Conservation (phyloP, 1,140 invertebrate genomes). For the Brachionus plicatilis region DNA sequence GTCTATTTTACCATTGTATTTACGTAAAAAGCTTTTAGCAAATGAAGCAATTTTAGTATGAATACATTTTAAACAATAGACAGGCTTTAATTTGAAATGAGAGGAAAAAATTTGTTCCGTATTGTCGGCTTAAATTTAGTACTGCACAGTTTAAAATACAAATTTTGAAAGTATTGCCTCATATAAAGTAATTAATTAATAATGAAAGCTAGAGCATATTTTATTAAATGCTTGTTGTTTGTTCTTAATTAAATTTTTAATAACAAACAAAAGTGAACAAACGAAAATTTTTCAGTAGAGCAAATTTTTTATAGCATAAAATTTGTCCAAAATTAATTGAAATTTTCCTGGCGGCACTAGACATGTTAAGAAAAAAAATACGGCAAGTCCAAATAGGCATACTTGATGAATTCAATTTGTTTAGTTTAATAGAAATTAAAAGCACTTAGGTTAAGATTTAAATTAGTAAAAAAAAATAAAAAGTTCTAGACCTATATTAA, state of each 20-base stretch:
- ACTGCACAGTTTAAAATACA: not conserved
- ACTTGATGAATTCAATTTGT: conserved; percentile 1
- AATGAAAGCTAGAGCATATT: not conserved
- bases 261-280: conserved; percentile 1
- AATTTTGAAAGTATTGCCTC: not conserved
- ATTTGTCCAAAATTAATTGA: not conserved
- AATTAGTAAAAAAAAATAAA: not conserved
- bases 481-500: not conserved
- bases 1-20: not conserved
- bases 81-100: not conserved
- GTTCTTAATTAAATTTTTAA: not conserved
- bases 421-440: not conserved
- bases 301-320: not conserved
- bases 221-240: conserved; percentile 1
- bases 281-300: not conserved
- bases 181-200: not conserved
- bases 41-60: not conserved
- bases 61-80: not conserved
- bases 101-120: not conserved
- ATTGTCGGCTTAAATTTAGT: not conserved
- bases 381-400: not conserved
- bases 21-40: not conserved
- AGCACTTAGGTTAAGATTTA: not conserved
- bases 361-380: conserved; percentile 1
- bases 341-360: not conserved